These are phyloP conservation scores for Drosophila erecta DNA, from an alignment of 1,140 invertebrate genomes.

Conservation along the genomic window DNA sequence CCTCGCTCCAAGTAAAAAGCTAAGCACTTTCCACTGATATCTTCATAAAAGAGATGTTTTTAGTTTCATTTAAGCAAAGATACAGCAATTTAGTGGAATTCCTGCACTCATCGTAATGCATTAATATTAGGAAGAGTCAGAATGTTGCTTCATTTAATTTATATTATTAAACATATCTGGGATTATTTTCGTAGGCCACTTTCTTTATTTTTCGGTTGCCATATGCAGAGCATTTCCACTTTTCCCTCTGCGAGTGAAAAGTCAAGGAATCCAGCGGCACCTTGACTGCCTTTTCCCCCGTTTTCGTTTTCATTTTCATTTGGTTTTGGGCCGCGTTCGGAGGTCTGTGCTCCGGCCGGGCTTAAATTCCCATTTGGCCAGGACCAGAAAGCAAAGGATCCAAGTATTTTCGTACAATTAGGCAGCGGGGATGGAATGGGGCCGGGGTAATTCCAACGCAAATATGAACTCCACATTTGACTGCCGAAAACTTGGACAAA, in stretches of 20 bases:
- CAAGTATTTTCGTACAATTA: conserved; percentile 81
- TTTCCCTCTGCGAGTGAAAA: neutral
- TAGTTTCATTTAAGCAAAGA: no score
- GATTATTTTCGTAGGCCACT: no score
- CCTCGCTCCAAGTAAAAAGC: conserved; percentile 2
- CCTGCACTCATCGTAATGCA: no score
- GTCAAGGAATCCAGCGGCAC: conserved; percentile 26
- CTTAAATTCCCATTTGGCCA: conserved; percentile 67
- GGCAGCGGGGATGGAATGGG: conserved; percentile 29
- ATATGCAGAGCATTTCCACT: neutral
- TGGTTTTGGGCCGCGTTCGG: conserved; percentile 13
- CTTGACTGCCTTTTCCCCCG: conserved; percentile 22
- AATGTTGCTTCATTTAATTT: no score
- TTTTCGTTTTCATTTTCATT: conserved; percentile 18
- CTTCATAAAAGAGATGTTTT: neutral
- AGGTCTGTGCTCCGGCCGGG: conserved; percentile 1
- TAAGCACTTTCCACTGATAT: neutral
- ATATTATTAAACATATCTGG: no score
- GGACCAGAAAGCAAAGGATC: conserved; percentile 42
- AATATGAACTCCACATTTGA: conserved; percentile 64
- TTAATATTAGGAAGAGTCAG: no score
- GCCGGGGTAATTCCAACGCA: conserved; percentile 28
- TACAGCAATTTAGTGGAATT: no score
- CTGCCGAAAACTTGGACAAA: conserved; percentile 54
- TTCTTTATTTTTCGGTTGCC: neutral